These are phyloP conservation scores for Opisthocomus hoazin DNA, from an alignment of 2,113 vertebrate genomes.

Conservation along the genomic window DNA sequence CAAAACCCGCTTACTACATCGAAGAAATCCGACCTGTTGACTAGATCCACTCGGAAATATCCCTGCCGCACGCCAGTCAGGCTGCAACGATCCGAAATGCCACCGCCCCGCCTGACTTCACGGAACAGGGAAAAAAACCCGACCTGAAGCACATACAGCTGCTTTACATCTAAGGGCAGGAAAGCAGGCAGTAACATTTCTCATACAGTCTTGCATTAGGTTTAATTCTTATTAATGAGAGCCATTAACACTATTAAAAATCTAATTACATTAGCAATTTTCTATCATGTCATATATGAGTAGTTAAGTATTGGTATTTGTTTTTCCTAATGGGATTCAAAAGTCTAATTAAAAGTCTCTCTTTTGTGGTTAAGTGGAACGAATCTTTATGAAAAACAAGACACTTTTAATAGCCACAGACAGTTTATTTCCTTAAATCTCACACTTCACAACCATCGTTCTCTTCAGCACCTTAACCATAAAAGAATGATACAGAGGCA, in stretches of 20 bases:
- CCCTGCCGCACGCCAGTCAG: background rate
- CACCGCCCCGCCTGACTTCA: background rate
- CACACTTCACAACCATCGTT: background rate
- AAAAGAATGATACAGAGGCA: background rate
- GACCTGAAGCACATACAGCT: constrained; percentile 18
- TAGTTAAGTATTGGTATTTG: constrained; percentile 74
- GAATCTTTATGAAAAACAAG: constrained; percentile 55
- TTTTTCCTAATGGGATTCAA: constrained; percentile 75
- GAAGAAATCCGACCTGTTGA: background rate
- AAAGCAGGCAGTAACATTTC: constrained; percentile 54
- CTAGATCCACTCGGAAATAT: background rate
- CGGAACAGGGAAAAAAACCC: background rate
- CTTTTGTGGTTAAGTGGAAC: constrained; percentile 66
- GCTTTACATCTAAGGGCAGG: constrained; percentile 44
- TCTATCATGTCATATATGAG: constrained; percentile 71
- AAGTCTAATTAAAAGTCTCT: constrained; percentile 75
- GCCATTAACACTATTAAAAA: constrained; percentile 77
- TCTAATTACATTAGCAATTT: constrained; percentile 75
- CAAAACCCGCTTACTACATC: background rate
- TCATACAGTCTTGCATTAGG: constrained; percentile 60
- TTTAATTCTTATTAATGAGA: constrained; percentile 74
- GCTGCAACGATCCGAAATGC: background rate
- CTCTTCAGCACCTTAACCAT: background rate
- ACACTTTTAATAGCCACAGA: constrained; percentile 51
- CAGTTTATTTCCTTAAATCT: constrained; percentile 40